phyloP scores from a whole-genome alignment of 2,797 vertebrate species.

The Typhlichthys eigenmanni region DNA sequence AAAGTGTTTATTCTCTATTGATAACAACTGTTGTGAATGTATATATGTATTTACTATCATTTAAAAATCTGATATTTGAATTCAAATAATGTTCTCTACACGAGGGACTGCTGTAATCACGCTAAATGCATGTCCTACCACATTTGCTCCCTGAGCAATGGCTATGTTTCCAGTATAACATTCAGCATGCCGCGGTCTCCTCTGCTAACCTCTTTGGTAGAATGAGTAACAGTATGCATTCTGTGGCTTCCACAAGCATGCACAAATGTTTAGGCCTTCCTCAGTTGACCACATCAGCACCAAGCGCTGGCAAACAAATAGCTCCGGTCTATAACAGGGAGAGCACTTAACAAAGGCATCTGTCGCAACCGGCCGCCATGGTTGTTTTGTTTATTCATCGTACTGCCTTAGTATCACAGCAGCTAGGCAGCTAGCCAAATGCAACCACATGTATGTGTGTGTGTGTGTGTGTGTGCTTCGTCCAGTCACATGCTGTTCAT shows the following conservation, averaged over 20 bases:
- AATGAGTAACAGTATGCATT: slow-evolving; percentile 21
- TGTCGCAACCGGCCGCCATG: neutral
- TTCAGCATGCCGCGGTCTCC: slow-evolving; percentile 5
- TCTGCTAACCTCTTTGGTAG: slow-evolving; percentile 21
- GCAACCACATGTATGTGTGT: too few species aligned
- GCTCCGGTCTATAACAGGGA: slow-evolving; percentile 19
- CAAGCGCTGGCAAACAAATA: slow-evolving; percentile 19
- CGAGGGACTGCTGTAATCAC: neutral
- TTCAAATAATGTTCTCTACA: neutral
- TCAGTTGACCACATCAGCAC: slow-evolving; percentile 28
- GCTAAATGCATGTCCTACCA: neutral
- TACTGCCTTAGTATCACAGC: too few species aligned
- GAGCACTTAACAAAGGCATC: neutral
- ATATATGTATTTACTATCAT: too few species aligned
- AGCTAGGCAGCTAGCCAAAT: too few species aligned
- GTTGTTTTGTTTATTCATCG: neutral
- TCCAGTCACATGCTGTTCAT: too few species aligned
- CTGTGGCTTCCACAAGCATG: slow-evolving; percentile 22
- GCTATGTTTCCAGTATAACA: slow-evolving; percentile 12
- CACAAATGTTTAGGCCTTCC: slow-evolving; percentile 22
- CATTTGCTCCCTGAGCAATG: slow-evolving; percentile 18
- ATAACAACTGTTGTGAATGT: too few species aligned
- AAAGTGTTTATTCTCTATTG: too few species aligned
- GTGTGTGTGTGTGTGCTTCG: too few species aligned
- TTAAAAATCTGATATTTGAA: too few species aligned